Evolutionary conservation across 1,140 invertebrate species (phyloP).

Genomic region (Vanessa tameamea): DNA sequence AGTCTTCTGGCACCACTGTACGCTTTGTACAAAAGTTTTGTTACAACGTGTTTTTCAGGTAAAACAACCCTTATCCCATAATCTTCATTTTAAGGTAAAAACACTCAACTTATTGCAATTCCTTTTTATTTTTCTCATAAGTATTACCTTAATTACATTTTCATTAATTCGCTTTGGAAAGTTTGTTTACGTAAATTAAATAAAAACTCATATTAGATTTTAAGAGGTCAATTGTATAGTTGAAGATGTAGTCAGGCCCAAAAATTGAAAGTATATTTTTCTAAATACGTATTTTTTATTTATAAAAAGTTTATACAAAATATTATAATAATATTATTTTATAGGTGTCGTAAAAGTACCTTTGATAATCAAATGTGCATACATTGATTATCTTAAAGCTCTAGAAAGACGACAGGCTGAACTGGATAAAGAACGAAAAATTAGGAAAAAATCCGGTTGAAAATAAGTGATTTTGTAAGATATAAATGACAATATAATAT

Average conservation of each 20-base stretch:
- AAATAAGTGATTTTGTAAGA: background rate
- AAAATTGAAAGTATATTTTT: too few species aligned
- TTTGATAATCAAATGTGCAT: slow-evolving; percentile 66
- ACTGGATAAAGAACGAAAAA: slow-evolving; percentile 55
- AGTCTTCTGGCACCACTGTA: slow-evolving; percentile 62
- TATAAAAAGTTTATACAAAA: too few species aligned
- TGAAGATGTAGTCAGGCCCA: too few species aligned
- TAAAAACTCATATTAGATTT: too few species aligned
- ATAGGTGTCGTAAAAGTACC: slow-evolving; percentile 70
- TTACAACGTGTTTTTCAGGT: slow-evolving; percentile 70
- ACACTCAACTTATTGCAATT: too few species aligned
- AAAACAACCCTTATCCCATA: slow-evolving; percentile 13
- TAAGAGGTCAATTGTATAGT: too few species aligned
- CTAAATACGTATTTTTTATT: too few species aligned
- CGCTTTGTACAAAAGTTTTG: slow-evolving; percentile 60
- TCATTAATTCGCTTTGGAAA: too few species aligned
- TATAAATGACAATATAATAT: background rate
- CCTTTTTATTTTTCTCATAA: too few species aligned
- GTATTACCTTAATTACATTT: too few species aligned
- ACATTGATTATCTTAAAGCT: slow-evolving; percentile 66
- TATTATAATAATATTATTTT: slow-evolving; percentile 7
- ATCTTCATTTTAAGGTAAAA: too few species aligned
- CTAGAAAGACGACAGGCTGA: slow-evolving; percentile 58
- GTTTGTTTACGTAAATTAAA: too few species aligned
- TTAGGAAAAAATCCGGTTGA: slow-evolving; percentile 48